phyloP scores from a whole-genome alignment of 2,113 vertebrate genomes.

The Gulo gulo region DNA sequence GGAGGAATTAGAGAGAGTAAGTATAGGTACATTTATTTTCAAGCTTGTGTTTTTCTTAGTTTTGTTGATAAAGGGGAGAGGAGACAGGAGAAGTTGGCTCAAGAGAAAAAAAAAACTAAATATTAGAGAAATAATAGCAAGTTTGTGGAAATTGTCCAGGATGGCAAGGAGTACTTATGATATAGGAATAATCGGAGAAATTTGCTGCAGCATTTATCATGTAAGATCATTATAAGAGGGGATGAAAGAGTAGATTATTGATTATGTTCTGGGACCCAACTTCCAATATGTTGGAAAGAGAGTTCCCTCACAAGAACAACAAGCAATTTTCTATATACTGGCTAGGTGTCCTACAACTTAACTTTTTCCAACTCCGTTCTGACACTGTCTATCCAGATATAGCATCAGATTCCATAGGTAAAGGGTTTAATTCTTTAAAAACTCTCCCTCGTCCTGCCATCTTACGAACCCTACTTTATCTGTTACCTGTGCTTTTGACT shows the following conservation, averaged over 20 bases:
- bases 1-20: background rate
- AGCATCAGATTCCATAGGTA: background rate
- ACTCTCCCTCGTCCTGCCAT: fast-evolving
- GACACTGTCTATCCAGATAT: background rate
- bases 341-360: background rate
- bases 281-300: background rate
- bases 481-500: background rate
- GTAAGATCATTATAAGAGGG: background rate
- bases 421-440: background rate
- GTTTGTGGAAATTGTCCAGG: background rate
- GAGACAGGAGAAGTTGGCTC: background rate
- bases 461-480: background rate
- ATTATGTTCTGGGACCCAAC: background rate
- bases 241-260: background rate
- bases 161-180: too few relatives aligned
- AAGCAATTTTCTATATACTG: too few relatives aligned
- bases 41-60: background rate
- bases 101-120: background rate
- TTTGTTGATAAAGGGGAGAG: background rate
- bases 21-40: background rate
- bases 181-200: too few relatives aligned
- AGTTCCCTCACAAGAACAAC: too few relatives aligned
- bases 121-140: background rate
- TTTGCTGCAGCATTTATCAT: too few relatives aligned
- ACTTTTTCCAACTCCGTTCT: too few relatives aligned